phyloP scores from a whole-genome alignment of 2,113 vertebrate species.

The Gambusia affinis region DNA sequence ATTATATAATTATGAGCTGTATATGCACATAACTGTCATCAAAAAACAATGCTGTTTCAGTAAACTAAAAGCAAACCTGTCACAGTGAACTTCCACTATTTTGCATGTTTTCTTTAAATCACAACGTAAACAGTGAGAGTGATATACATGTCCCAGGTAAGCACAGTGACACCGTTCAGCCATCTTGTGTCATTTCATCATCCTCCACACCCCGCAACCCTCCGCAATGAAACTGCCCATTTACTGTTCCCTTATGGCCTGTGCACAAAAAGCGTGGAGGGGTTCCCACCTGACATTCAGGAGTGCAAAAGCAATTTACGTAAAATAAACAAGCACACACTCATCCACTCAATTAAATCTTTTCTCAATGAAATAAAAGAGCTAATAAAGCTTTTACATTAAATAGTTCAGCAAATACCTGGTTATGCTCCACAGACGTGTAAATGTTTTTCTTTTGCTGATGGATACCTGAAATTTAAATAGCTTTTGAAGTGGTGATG shows the following conservation, averaged over 20 bases:
- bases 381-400: conserved; percentile 17
- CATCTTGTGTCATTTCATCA: conserved; percentile 16
- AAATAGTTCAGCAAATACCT: conserved; percentile 34
- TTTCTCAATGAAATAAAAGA: conserved; percentile 25
- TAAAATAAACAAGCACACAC: conserved; percentile 54
- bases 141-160: conserved; percentile 78
- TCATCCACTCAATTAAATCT: conserved; percentile 27
- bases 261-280: conserved; percentile 61
- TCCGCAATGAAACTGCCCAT: conserved; percentile 19
- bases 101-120: conserved; percentile 81
- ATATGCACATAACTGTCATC: conserved; percentile 89
- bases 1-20: conserved; percentile 88
- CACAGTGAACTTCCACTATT: conserved; percentile 90
- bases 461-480: conserved; percentile 10
- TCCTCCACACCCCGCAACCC: background rate
- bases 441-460: background rate
- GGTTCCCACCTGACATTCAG: conserved; percentile 59
- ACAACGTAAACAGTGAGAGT: conserved; percentile 83
- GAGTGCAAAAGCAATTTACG: conserved; percentile 59
- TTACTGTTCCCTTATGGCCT: conserved; percentile 39
- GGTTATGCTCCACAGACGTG: conserved; percentile 21
- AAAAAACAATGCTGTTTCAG: conserved; percentile 92
- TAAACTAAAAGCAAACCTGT: conserved; percentile 92
- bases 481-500: conserved; percentile 12
- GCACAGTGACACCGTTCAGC: conserved; percentile 84